These are phyloP conservation scores for Ruditapes philippinarum DNA, from an alignment of 1,140 invertebrate genomes.

Conservation along the genomic window DNA sequence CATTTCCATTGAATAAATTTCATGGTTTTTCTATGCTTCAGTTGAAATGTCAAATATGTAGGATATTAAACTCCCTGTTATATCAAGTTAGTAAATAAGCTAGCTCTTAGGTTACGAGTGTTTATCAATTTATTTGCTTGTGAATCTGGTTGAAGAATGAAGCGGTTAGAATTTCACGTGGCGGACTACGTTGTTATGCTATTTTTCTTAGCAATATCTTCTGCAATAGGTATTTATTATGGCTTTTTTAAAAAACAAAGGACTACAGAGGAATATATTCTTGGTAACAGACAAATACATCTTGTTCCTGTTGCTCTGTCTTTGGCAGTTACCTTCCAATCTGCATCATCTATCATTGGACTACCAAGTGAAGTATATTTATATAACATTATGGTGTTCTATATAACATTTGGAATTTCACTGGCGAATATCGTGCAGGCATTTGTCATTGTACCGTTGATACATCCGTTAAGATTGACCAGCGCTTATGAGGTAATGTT, in stretches of 20 bases:
- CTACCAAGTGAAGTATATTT: slow-evolving; percentile 94
- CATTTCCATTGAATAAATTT: too few species aligned
- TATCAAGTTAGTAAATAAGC: too few species aligned
- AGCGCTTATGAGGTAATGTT: slow-evolving; percentile 87
- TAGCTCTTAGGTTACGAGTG: too few species aligned
- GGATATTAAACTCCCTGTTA: too few species aligned
- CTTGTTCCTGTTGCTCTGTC: slow-evolving; percentile 86
- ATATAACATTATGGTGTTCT: too few species aligned
- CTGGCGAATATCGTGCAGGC: slow-evolving; percentile 74
- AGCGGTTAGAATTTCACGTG: slow-evolving; percentile 18
- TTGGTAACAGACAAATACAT: slow-evolving; percentile 92
- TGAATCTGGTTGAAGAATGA: too few species aligned
- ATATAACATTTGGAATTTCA: slow-evolving; percentile 66
- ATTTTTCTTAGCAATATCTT: slow-evolving; percentile 76
- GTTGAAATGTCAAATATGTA: too few species aligned
- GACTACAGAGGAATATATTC: slow-evolving; percentile 92
- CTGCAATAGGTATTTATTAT: slow-evolving; percentile 93
- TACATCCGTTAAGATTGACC: slow-evolving; percentile 81
- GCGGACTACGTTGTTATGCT: slow-evolving; percentile 69
- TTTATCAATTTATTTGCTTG: too few species aligned
- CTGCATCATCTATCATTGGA: slow-evolving; percentile 95
- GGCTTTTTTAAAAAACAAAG: slow-evolving; percentile 93
- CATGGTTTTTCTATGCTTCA: too few species aligned
- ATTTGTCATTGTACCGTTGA: slow-evolving; percentile 79
- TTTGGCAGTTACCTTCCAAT: slow-evolving; percentile 92